phyloP scores from a whole-genome alignment of 2,797 vertebrate species.

The Triplophysa bombifrons region DNA sequence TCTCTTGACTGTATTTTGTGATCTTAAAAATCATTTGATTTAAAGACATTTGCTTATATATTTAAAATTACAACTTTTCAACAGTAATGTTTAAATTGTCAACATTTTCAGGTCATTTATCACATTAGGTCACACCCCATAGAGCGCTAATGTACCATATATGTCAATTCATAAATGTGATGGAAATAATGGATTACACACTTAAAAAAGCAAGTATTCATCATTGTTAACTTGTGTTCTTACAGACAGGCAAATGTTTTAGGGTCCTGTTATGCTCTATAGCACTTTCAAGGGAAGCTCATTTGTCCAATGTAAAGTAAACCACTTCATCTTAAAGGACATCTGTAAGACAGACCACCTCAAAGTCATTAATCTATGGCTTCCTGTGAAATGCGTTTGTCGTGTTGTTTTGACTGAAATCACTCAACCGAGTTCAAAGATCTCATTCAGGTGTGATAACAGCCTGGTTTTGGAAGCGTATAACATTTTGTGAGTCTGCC shows the following conservation, averaged over 20 bases:
- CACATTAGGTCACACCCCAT: slow-evolving; percentile 16
- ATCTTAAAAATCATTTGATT: too few relatives aligned
- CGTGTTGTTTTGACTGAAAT: slow-evolving; percentile 39
- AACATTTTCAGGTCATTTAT: slow-evolving; percentile 7
- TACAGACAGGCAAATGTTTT: slow-evolving; percentile 6
- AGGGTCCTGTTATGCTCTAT: slow-evolving; percentile 8
- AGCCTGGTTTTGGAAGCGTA: slow-evolving; percentile 9
- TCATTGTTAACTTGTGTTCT: slow-evolving; percentile 26
- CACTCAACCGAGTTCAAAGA: slow-evolving; percentile 18
- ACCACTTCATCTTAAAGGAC: slow-evolving; percentile 32
- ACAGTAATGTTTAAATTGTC: neutral
- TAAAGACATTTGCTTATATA: too few relatives aligned
- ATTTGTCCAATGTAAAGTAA: slow-evolving; percentile 46
- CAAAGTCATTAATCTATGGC: slow-evolving; percentile 38
- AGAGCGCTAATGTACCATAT: slow-evolving; percentile 2
- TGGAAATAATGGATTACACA: slow-evolving; percentile 48
- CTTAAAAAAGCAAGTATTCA: slow-evolving; percentile 18
- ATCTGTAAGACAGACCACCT: slow-evolving; percentile 41
- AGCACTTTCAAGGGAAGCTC: slow-evolving; percentile 31
- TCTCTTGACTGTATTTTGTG: too few relatives aligned
- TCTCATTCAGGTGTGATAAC: slow-evolving; percentile 23
- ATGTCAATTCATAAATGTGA: slow-evolving; percentile 39
- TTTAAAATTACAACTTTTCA: too few relatives aligned
- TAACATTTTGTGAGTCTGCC: neutral
- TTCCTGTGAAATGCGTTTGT: slow-evolving; percentile 27